These are phyloP conservation scores for Pachyrhynchus sulphureomaculatus DNA, from an alignment of 1,140 invertebrate species.

Conservation along the genomic window DNA sequence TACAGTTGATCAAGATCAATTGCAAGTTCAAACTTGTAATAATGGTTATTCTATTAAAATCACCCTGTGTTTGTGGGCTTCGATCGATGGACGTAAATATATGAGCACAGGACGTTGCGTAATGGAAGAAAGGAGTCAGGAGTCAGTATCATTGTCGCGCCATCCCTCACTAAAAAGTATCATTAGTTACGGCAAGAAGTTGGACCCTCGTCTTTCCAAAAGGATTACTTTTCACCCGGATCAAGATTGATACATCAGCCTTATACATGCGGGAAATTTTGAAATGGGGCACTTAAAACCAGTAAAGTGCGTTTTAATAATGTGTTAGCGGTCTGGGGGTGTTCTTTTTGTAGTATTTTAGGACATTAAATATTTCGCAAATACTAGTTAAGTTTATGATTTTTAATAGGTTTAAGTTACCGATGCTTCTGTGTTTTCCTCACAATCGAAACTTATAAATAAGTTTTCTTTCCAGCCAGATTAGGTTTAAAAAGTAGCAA, in stretches of 20 bases:
- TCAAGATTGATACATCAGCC: constrained; percentile 27
- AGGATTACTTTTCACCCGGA: constrained; percentile 32
- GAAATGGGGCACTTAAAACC: constrained; percentile 8
- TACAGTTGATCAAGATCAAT: no score
- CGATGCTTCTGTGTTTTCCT: no score
- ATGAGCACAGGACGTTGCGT: constrained; percentile 21
- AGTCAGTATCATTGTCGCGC: constrained; percentile 29
- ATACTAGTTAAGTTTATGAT: no score
- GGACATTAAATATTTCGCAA: no score
- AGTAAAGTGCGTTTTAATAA: background rate
- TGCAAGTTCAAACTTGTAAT: no score
- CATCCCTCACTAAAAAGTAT: constrained; percentile 34
- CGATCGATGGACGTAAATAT: constrained; percentile 15
- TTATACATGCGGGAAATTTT: constrained; percentile 3
- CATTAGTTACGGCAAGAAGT: constrained; percentile 34
- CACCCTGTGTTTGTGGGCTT: no score
- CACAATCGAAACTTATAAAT: no score
- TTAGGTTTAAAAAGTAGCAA: no score
- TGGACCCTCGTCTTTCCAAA: constrained; percentile 30
- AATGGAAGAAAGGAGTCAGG: constrained; percentile 33
- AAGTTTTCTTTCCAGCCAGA: no score
- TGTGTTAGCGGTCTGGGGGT: background rate
- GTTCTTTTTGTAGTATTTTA: no score
- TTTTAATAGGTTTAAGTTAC: no score
- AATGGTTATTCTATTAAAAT: no score